Evolutionary conservation across 2,797 vertebrate species (phyloP).

Genomic region (Halcyon badia): DNA sequence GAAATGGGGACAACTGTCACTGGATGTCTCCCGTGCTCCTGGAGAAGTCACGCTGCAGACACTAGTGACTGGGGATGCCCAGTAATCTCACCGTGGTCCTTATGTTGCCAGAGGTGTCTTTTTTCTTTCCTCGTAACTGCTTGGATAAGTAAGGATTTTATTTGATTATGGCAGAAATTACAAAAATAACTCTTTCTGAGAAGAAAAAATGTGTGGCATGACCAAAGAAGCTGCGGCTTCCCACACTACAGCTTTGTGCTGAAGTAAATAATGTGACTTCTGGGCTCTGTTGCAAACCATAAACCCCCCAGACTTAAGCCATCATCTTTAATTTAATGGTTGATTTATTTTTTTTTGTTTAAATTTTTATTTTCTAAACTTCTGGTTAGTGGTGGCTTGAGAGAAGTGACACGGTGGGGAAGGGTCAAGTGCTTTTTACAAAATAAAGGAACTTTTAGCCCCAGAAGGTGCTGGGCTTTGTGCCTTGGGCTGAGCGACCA

Average conservation of each 20-base stretch:
- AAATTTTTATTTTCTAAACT: background rate
- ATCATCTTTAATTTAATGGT: background rate
- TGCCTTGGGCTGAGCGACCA: background rate
- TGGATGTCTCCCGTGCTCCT: background rate
- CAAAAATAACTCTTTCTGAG: background rate
- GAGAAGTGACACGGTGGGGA: background rate
- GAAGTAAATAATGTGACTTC: background rate
- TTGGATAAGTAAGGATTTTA: no score
- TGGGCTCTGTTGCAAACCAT: background rate
- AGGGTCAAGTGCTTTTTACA: background rate
- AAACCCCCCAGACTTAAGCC: background rate
- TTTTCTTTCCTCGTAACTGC: background rate
- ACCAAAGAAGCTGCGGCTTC: conserved; percentile 4
- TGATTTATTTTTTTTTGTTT: background rate
- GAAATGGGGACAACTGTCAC: fast-evolving
- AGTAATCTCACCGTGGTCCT: background rate
- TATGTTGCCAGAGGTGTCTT: background rate
- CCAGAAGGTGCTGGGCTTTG: background rate
- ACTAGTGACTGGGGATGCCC: background rate
- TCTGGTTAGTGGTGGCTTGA: background rate
- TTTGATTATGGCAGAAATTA: background rate
- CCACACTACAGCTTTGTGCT: background rate
- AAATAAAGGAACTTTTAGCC: background rate
- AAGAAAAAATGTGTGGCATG: background rate
- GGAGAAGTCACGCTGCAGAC: background rate